phyloP scores from a whole-genome alignment of 2,113 vertebrate species.

The Nestor notabilis region DNA sequence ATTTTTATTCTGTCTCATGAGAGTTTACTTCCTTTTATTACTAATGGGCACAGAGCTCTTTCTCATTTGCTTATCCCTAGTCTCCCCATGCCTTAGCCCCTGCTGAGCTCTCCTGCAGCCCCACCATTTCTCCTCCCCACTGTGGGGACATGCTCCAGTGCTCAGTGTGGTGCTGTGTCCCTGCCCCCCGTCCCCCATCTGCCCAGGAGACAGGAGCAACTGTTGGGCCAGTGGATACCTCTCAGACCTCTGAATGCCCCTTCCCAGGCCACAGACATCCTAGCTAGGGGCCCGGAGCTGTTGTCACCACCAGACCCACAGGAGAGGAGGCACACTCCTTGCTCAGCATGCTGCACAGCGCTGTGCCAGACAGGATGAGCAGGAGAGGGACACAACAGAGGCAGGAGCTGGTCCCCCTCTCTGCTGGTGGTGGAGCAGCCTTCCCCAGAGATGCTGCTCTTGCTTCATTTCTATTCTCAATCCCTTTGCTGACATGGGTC shows the following conservation, averaged over 20 bases:
- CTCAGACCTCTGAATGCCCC: neutral
- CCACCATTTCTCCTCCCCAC: neutral
- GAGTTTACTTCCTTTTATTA: neutral
- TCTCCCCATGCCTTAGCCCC: neutral
- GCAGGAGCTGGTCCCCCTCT: neutral
- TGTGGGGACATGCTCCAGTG: rapidly evolving
- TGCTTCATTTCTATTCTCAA: neutral
- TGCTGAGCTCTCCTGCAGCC: neutral
- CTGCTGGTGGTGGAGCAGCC: neutral
- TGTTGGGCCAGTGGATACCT: neutral
- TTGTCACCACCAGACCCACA: neutral
- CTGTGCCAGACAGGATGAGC: neutral
- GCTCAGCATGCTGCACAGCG: rapidly evolving
- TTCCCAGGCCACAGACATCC: neutral
- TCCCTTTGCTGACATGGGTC: neutral
- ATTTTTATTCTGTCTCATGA: neutral
- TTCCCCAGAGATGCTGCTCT: neutral
- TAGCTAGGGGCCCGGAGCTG: neutral
- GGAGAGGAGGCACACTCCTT: neutral
- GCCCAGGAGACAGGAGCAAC: neutral
- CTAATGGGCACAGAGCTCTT: neutral
- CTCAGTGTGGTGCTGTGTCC: rapidly evolving
- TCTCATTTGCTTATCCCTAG: neutral
- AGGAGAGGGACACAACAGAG: neutral
- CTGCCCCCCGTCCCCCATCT: neutral